Base-by-base conservation (phyloP, 2,888 invertebrate genomes). In the Hybos culiciformis region DNA sequence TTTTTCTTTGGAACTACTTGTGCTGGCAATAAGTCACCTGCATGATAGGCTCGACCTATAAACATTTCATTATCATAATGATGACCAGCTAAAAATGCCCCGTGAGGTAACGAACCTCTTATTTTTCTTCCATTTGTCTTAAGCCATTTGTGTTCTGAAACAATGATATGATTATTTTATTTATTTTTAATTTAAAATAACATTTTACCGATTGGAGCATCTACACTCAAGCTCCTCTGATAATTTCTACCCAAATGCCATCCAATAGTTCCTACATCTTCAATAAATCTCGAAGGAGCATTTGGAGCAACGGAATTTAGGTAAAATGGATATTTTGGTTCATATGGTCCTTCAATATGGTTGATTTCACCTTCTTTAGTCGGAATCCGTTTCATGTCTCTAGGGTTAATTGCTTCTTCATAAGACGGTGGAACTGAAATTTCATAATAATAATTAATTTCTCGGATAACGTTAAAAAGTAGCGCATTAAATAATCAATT, bases 11-110 rank as follows among this genome's bases (percentile, higher is more conserved):
- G 76, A 23, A 77, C 71, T 1, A 78, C 70, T 63, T 78, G 78
- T 3, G 77, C 77, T 2, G 77, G 77, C 17, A 78, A 51, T 58
- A 72, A 62, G 52, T 77, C 77, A 6, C 75, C 75, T 14, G 70
- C 67, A 53, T 76, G 75, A 46, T 63, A 69, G 39, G 72, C 72
- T 29, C 66, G 62, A 4, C 66, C 67, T 11, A 66, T 61, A 43
- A 59, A 67, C 45, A 67, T 62, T 21, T 59, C 51, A 46, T 60
- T 58, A 29, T 65, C 66, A n/a, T n/a, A n/a, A n/a, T n/a, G n/a
- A n/a, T n/a, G n/a, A n/a, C n/a, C n/a, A n/a, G n/a, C n/a, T n/a
- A n/a, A n/a, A n/a, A n/a, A n/a, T n/a, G n/a, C n/a, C n/a, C n/a
- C n/a, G n/a, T n/a, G n/a, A n/a, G n/a, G n/a, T n/a, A n/a, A n/a